Base-by-base conservation (phyloP, 2,888 invertebrate species). In the Philonicus albiceps region DNA sequence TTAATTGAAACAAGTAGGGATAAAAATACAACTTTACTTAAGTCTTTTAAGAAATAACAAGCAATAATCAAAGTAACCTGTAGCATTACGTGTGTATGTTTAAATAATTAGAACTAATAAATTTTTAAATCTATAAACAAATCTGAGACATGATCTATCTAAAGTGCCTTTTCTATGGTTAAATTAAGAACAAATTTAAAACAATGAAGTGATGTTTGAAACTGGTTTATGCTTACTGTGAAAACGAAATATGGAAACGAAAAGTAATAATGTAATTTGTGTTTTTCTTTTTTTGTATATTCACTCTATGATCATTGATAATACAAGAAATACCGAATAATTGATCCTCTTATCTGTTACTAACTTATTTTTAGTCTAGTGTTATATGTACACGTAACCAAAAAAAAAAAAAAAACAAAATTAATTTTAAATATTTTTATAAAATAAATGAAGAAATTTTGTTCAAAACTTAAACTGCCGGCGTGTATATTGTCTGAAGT, bases 391-490 rank as follows among this genome's bases (percentile, higher is more conserved):
- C 80, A 80, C 53, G 13, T 80, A 80, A 80, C 27, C 53, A 22
- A 53, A 64, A 64, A 53, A 49, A 53, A 64, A 64, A 53, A 49
- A 80, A 80, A 49, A 49, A 11, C 80, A 80, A 80, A 53, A 80
- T 53, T 80, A 80, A 80, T 80, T 80, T 80, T 80, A 80, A 80
- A 43, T 80, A 80, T 80, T 80, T 80, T 80, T 80, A 80, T 80
- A 80, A 80, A 80, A 49, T 74, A 74, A 74, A 74, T 74, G 53
- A 80, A 64, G 27, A 43, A 80, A 80, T 80, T 80, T 80, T 30
- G 80, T 80, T 80, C 80, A 80, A 49, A 80, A 80, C 80, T 80
- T 80, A 80, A 80, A 80, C 80, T 80, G 80, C 80, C 80, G 53
- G 80, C 80, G 53, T 53, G 80, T 80, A 43, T 53, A 80, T 80